These are phyloP conservation scores for Dipodomys ordii DNA, from an alignment of 2,113 vertebrate genomes.

Conservation along the genomic window DNA sequence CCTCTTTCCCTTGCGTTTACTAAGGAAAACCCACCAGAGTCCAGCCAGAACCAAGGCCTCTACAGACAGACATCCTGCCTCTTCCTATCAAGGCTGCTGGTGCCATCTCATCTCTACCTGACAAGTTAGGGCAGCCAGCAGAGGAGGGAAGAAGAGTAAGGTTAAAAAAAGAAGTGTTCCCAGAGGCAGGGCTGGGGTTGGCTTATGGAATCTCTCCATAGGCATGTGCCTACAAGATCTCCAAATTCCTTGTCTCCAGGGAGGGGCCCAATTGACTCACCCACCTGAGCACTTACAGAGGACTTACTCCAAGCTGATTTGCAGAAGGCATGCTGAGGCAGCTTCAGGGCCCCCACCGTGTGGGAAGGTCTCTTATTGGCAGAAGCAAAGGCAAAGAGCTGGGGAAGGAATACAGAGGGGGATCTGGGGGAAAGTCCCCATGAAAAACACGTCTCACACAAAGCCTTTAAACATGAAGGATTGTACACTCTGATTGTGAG, in stretches of 20 bases:
- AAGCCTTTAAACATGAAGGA: neutral
- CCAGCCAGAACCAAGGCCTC: neutral
- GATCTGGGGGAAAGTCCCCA: neutral
- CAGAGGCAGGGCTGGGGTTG: slow-evolving; percentile 81
- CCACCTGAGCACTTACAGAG: slow-evolving; percentile 75
- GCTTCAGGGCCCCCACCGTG: slow-evolving; percentile 1
- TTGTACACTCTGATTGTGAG: neutral
- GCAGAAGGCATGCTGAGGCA: slow-evolving; percentile 77
- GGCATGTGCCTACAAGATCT: slow-evolving; percentile 83
- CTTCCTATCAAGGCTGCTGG: slow-evolving; percentile 30
- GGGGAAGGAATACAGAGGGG: no score
- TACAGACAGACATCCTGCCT: neutral
- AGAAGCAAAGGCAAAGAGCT: neutral
- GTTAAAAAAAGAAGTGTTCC: slow-evolving; percentile 71
- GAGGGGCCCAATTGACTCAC: slow-evolving; percentile 84
- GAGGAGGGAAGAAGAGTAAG: slow-evolving; percentile 61
- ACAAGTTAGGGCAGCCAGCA: slow-evolving; percentile 79
- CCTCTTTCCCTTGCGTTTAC: neutral
- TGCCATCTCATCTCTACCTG: neutral
- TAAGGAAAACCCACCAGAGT: neutral
- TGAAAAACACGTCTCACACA: neutral
- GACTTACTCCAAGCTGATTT: slow-evolving; percentile 76
- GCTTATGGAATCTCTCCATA: slow-evolving; percentile 68
- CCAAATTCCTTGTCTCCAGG: slow-evolving; percentile 80
- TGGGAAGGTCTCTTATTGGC: slow-evolving; percentile 5